phyloP scores from a whole-genome alignment of 2,888 invertebrate species.

The Diarsia mendica region DNA sequence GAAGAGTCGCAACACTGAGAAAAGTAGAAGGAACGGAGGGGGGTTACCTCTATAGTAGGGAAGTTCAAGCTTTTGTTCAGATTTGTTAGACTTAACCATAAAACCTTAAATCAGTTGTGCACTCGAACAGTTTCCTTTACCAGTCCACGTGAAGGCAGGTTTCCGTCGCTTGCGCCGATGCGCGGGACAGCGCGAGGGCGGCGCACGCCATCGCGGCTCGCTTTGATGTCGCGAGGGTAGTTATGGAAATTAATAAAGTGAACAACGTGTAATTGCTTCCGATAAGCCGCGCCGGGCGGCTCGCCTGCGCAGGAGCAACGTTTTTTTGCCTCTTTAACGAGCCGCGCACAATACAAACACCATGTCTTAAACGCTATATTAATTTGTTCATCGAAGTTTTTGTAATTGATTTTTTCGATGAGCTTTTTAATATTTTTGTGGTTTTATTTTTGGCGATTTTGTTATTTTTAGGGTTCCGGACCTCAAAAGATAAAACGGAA shows the following conservation, averaged over 20 bases:
- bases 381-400: conserved; percentile 51
- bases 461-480: no score
- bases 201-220: conserved; percentile 80
- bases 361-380: conserved; percentile 72
- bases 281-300: conserved; percentile 81
- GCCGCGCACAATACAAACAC: conserved; percentile 77
- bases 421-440: conserved; percentile 24
- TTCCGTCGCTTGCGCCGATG: conserved; percentile 67
- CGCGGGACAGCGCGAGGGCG: conserved; percentile 65
- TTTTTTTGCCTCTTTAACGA: conserved; percentile 77
- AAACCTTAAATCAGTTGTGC: neutral
- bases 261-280: conserved; percentile 89
- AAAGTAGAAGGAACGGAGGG: no score
- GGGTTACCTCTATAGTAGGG: no score
- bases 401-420: conserved; percentile 54
- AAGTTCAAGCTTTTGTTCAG: no score
- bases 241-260: conserved; percentile 90
- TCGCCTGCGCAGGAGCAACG: conserved; percentile 71
- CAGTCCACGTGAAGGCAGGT: neutral
- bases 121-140: neutral
- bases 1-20: no score
- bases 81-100: neutral
- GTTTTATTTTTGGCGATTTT: neutral
- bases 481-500: no score
- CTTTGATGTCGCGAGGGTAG: conserved; percentile 88